These are phyloP conservation scores for Esperia sulphurella DNA, from an alignment of 2,888 invertebrate species.

Conservation along the genomic window DNA sequence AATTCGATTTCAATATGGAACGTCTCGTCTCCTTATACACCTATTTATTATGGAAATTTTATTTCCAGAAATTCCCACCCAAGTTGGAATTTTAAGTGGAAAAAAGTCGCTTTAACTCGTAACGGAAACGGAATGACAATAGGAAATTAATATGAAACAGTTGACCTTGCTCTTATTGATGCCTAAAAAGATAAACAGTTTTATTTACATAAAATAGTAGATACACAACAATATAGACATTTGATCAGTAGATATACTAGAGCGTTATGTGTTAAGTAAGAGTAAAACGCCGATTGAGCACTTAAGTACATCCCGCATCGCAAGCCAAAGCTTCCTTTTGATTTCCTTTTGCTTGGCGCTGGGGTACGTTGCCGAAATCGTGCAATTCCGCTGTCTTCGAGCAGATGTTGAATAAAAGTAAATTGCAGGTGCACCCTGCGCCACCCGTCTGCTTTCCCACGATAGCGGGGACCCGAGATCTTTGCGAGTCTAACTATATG, in stretches of 20 bases:
- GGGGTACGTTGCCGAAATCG: constrained; percentile 42
- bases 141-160: constrained; percentile 17
- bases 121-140: constrained; percentile 6
- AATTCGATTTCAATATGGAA: constrained; percentile 59
- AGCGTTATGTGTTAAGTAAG: constrained; percentile 12
- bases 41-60: constrained; percentile 49
- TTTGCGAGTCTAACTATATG: neutral
- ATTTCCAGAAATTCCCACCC: constrained; percentile 21
- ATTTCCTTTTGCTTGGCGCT: constrained; percentile 36
- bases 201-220: too few species aligned
- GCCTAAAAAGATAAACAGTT: neutral
- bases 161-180: constrained; percentile 11
- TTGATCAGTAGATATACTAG: neutral
- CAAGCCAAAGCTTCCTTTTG: constrained; percentile 21
- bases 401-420: constrained; percentile 52
- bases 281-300: constrained; percentile 18
- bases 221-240: too few species aligned
- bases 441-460: constrained; percentile 44
- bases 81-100: constrained; percentile 32
- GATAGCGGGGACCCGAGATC: constrained; percentile 21
- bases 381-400: constrained; percentile 30
- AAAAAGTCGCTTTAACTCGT: neutral
- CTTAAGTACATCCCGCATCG: constrained; percentile 26
- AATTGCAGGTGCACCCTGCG: constrained; percentile 54
- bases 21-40: constrained; percentile 28